Conservation (phyloP, 2,888 invertebrate species). For the Caenorhabditis doughertyi region DNA sequence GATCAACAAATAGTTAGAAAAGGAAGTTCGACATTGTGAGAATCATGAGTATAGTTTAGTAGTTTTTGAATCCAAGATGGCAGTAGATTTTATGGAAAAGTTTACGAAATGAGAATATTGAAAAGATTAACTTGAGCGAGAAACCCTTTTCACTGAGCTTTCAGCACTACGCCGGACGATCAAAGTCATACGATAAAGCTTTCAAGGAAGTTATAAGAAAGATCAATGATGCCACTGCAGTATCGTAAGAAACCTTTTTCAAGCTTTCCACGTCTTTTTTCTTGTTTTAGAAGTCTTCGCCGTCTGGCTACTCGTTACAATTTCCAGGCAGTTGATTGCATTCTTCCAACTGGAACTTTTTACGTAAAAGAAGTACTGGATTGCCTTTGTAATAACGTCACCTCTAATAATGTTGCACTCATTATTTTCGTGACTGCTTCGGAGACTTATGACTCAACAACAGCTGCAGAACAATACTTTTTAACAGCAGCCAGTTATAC, state of each 20-base stretch:
- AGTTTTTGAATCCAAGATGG: too few relatives aligned
- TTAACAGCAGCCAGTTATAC: constrained; percentile 71
- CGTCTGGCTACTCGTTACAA: constrained; percentile 72
- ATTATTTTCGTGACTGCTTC: constrained; percentile 80
- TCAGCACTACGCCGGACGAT: constrained; percentile 72
- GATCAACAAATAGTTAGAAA: too few relatives aligned
- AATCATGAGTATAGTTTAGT: too few relatives aligned
- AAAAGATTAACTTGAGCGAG: too few relatives aligned
- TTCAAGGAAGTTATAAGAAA: constrained; percentile 77
- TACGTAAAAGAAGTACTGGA: constrained; percentile 78
- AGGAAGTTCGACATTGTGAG: too few relatives aligned
- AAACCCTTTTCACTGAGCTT: too few relatives aligned
- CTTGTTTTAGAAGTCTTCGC: constrained; percentile 69
- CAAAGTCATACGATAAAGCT: constrained; percentile 79
- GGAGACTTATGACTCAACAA: constrained; percentile 77
- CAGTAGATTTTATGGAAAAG: too few relatives aligned
- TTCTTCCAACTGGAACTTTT: constrained; percentile 79
- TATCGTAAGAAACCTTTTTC: constrained; percentile 68
- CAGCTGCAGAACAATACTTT: constrained; percentile 79
- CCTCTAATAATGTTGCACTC: constrained; percentile 72
- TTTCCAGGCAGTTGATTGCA: constrained; percentile 77
- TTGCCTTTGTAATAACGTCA: constrained; percentile 79
- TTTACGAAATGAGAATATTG: too few relatives aligned
- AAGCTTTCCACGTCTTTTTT: not conserved
- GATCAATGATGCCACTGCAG: constrained; percentile 73